Conservation (phyloP, 2,888 invertebrate genomes). For the Baronia brevicornis region DNA sequence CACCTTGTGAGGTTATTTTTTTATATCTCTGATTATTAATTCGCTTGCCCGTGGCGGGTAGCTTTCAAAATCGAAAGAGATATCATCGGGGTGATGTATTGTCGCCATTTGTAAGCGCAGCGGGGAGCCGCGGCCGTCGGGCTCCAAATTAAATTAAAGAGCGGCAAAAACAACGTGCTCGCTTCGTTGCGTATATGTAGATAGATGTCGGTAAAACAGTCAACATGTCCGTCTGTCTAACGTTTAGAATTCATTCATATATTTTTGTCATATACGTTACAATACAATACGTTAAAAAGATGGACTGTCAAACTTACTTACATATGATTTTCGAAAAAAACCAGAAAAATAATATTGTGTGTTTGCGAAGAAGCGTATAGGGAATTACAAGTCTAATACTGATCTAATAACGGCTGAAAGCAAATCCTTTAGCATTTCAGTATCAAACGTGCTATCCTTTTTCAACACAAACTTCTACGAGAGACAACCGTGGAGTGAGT, state of each 20-base stretch:
- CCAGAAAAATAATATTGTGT: no score
- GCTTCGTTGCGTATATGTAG: conserved; percentile 31
- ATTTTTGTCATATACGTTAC: no score
- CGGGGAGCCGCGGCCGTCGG: conserved; percentile 57
- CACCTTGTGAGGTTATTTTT: conserved; percentile 44
- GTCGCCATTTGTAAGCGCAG: conserved; percentile 66
- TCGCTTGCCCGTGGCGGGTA: conserved; percentile 49
- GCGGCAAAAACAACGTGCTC: conserved; percentile 70
- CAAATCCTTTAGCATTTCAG: no score
- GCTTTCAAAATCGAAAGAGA: conserved; percentile 70
- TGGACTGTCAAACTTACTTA: no score
- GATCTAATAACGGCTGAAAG: no score
- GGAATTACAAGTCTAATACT: no score
- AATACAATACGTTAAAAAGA: no score
- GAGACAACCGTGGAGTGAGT: no score
- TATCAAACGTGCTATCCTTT: no score
- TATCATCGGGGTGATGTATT: conserved; percentile 72
- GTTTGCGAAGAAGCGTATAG: no score
- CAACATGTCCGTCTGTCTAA: neutral
- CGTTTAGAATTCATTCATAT: neutral
- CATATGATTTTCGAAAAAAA: no score
- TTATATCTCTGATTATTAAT: conserved; percentile 55
- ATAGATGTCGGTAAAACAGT: conserved; percentile 1
- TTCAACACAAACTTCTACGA: no score
- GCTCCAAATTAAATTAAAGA: conserved; percentile 73